These are phyloP conservation scores for Vidua macroura DNA, from an alignment of 2,113 vertebrate genomes.

Conservation along the genomic window DNA sequence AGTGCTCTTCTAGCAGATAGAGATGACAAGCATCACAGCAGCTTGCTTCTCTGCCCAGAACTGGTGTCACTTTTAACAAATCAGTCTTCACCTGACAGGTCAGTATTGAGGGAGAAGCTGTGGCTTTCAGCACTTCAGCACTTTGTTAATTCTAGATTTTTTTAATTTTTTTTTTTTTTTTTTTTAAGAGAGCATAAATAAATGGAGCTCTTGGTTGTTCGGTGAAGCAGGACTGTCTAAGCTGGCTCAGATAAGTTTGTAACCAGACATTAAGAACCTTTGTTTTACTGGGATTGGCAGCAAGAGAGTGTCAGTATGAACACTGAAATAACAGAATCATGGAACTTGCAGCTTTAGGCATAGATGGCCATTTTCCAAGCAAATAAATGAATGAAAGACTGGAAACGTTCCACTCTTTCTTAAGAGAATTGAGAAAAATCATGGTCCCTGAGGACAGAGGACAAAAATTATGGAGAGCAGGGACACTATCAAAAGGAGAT, in stretches of 20 bases:
- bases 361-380: neutral
- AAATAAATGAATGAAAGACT: neutral
- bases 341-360: neutral
- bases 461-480: neutral
- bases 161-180: too few relatives aligned
- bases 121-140: neutral
- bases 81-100: neutral
- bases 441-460: neutral
- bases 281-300: neutral
- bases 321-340: neutral
- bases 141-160: neutral
- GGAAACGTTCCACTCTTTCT: neutral
- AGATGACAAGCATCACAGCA: neutral
- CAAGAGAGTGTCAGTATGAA: neutral
- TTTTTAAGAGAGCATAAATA: neutral
- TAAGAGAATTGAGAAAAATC: neutral
- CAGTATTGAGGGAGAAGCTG: neutral
- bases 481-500: neutral
- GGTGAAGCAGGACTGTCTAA: neutral
- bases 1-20: neutral
- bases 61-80: neutral
- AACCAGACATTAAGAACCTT: neutral
- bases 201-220: neutral
- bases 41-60: neutral
- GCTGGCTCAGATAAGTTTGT: neutral